Evolutionary conservation across 2,113 vertebrate species (phyloP).

Genomic region (Pelecanus crispus): DNA sequence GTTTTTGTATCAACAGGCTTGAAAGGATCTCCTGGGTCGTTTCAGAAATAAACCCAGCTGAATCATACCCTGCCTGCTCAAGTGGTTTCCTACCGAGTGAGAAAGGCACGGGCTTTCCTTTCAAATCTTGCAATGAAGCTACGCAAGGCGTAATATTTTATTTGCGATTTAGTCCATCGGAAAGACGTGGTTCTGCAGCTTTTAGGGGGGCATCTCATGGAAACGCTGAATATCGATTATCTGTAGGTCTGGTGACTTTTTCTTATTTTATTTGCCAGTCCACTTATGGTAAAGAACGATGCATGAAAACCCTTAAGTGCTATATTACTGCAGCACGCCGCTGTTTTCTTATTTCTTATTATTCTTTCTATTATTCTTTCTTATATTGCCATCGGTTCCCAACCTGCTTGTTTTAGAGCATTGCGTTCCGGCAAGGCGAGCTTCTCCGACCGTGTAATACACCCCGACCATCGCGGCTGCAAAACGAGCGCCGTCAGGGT

Average conservation of each 20-base stretch:
- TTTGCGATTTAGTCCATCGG: neutral
- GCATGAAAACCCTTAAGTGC: neutral
- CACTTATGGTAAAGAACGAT: fast-evolving
- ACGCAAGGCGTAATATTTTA: fast-evolving
- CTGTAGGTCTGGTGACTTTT: neutral
- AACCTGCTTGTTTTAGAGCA: neutral
- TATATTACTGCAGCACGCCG: fast-evolving
- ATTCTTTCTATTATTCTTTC: neutral
- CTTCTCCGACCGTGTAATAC: fast-evolving
- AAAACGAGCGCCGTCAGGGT: fast-evolving
- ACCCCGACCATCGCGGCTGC: neutral
- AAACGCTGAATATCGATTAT: fast-evolving
- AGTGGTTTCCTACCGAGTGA: neutral
- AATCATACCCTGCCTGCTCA: neutral
- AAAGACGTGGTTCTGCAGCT: neutral
- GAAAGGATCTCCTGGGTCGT: neutral
- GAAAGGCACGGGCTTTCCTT: neutral
- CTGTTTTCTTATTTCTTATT: neutral
- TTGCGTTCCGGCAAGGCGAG: neutral
- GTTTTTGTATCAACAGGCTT: neutral
- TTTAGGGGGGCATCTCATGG: neutral
- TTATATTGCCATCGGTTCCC: neutral
- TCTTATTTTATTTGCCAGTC: neutral
- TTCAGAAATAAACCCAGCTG: neutral
- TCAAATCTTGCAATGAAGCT: neutral